Evolutionary conservation across 2,113 vertebrate species (phyloP).

Genomic region (Lagopus muta): DNA sequence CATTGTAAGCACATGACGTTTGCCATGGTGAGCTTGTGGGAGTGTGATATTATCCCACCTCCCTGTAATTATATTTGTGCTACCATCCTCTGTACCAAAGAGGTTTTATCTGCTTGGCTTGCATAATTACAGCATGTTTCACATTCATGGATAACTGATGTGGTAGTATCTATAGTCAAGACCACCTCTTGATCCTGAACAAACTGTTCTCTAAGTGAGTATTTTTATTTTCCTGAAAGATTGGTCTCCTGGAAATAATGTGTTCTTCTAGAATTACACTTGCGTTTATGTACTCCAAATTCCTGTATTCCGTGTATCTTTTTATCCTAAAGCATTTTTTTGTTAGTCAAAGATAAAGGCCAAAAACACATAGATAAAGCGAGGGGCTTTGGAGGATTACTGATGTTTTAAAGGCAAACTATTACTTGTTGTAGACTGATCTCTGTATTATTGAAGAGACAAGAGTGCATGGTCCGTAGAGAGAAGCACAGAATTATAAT

Average conservation of each 20-base stretch:
- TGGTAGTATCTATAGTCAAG: too few species aligned
- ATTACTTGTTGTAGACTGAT: background rate
- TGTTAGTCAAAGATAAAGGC: background rate
- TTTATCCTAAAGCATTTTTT: background rate
- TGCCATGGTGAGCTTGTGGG: too few species aligned
- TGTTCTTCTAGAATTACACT: background rate
- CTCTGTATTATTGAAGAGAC: background rate
- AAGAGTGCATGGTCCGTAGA: background rate
- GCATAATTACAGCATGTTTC: too few species aligned
- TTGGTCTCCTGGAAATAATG: background rate
- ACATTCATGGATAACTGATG: too few species aligned
- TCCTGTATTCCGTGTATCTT: background rate
- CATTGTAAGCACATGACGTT: too few species aligned
- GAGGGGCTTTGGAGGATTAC: background rate
- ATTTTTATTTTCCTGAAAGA: background rate
- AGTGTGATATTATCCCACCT: too few species aligned
- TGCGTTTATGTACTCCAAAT: background rate
- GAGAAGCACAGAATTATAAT: background rate
- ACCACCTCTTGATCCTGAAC: background rate
- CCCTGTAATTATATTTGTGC: too few species aligned
- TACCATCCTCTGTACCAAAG: too few species aligned
- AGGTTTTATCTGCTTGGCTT: too few species aligned
- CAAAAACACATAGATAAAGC: background rate
- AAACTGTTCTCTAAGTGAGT: background rate
- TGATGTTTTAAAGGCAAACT: background rate